Percentiles rank a stretch among this genome's conserved stretches.
Conservation (phyloP, 2,797 vertebrate genomes). For the Acrossocheilus fasciatus region DNA sequence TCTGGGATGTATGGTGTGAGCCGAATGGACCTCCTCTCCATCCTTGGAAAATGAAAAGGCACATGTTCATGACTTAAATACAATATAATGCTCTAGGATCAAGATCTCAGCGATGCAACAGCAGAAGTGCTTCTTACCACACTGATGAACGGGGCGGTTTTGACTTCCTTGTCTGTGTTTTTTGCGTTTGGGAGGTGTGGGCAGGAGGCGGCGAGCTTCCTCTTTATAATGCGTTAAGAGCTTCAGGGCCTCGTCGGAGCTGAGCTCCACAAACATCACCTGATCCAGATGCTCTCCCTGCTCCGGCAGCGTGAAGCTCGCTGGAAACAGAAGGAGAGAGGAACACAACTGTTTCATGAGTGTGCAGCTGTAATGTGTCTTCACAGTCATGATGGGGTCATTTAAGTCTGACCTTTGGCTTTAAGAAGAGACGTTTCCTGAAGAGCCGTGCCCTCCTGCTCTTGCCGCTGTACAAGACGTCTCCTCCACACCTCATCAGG, state of each 20-base stretch:
- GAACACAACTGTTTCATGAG: not conserved
- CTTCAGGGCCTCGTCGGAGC: conserved; percentile 79
- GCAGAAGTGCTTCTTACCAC: not conserved
- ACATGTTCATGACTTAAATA: not conserved
- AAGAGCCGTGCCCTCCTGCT: conserved; percentile 77
- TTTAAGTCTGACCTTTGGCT: conserved; percentile 83
- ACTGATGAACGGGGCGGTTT: conserved; percentile 64
- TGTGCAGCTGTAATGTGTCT: not conserved
- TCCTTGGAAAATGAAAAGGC: not conserved
- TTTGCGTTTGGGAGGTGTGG: conserved; percentile 80
- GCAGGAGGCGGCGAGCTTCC: conserved; percentile 83
- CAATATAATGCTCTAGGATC: not conserved
- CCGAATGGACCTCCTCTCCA: not conserved
- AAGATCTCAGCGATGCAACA: not conserved
- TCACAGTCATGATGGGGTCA: not conserved
- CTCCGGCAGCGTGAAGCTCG: conserved; percentile 89
- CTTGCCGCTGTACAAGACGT: conserved; percentile 77
- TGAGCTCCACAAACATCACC: conserved; percentile 84
- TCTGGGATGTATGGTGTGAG: not conserved
- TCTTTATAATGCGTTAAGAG: conserved; percentile 85
- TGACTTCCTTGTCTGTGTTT: conserved; percentile 74
- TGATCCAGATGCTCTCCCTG: conserved; percentile 84
- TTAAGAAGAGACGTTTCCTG: conserved; percentile 88
- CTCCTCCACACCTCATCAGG: conserved; percentile 84
- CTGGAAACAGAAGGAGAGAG: conserved; percentile 68